phyloP scores from a whole-genome alignment of 2,888 invertebrate species.

The Athalia rosae region DNA sequence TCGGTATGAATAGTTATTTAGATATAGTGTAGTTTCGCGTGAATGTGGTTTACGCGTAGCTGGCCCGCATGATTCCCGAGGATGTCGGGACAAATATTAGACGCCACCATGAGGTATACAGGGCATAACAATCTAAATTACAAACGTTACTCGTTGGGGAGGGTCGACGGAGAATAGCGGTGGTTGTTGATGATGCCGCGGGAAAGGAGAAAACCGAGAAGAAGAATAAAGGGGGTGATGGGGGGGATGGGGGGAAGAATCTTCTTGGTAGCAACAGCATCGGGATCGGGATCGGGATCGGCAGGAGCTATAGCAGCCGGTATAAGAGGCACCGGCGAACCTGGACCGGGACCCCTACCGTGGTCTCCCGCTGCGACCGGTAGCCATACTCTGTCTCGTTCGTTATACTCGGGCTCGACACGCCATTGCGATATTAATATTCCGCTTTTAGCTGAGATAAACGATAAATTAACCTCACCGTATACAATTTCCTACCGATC shows the following conservation, averaged over 20 bases:
- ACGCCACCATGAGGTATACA: not conserved
- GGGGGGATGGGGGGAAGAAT: constrained; percentile 27
- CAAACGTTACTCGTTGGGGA: constrained; percentile 12
- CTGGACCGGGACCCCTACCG: constrained; percentile 67
- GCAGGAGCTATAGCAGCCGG: constrained; percentile 21
- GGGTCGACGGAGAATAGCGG: constrained; percentile 2
- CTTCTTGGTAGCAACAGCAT: constrained; percentile 37
- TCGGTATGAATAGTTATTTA: too few species aligned
- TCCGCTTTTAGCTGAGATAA: constrained; percentile 63
- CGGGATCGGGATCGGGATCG: not conserved
- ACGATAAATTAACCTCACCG: constrained; percentile 47
- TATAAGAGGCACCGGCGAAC: constrained; percentile 16
- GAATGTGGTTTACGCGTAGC: not conserved
- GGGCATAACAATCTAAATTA: not conserved
- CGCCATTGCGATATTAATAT: constrained; percentile 68
- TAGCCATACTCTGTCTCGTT: constrained; percentile 73
- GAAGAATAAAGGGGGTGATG: constrained; percentile 49
- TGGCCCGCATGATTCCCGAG: constrained; percentile 9
- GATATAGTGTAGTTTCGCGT: too few species aligned
- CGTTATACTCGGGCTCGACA: constrained; percentile 64
- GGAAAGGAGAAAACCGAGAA: constrained; percentile 43
- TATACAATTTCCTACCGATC: constrained; percentile 22
- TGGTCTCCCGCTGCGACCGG: constrained; percentile 73
- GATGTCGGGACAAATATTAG: not conserved
- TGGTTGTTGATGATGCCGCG: constrained; percentile 46